Evolutionary conservation across 2,113 vertebrate species (phyloP), one percentile per base, ranked within the genome.

Genomic region (Zingel zingel): DNA sequence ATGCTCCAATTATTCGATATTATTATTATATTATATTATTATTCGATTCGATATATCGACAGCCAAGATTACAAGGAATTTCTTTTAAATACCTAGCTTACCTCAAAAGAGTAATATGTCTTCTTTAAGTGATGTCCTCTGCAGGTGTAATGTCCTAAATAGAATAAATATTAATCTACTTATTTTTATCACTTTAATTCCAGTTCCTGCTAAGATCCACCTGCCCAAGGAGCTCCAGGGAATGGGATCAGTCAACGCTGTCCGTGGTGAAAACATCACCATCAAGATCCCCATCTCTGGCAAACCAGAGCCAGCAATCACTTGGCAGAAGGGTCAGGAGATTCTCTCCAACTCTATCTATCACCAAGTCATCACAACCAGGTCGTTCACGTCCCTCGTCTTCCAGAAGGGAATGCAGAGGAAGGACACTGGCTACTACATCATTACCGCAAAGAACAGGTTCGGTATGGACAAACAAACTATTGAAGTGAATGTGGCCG

Each of bases 261-360:
- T 96, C 59, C 95, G 97, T 91, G 98, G 98, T 21, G 97, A 99
- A 82, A 92, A 97, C 51, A 81, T 99, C 81, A 99, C 97, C 91
- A 98, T 99, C 92, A 99, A 99, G 93, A 99, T 99, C 83, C 98
- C 98, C 53, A 98, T 99, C 92, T 96, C 97, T 73, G 98, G 98
- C 89, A 99, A 98, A 87, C 98, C 98, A 23, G 95, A 97, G 79
- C 98, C 98, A 2, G 96, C 97, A 82, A 94, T 99, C 88, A 98
- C 95, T 66, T 99, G 98, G 98, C 98, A 99, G 91, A 99, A 99
- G 94, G 98, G 98, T 88, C 97, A 99, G 94, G 98, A 99, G 92
- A 96, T 99, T 79, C 97, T 99, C 0, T 97, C 98, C 83, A 99
- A 97, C 82, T 98, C 98, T 80, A 93, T 95, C 62, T 95, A 98